Base-by-base conservation (phyloP, 2,113 vertebrate genomes). In the Seriola aureovittata region DNA sequence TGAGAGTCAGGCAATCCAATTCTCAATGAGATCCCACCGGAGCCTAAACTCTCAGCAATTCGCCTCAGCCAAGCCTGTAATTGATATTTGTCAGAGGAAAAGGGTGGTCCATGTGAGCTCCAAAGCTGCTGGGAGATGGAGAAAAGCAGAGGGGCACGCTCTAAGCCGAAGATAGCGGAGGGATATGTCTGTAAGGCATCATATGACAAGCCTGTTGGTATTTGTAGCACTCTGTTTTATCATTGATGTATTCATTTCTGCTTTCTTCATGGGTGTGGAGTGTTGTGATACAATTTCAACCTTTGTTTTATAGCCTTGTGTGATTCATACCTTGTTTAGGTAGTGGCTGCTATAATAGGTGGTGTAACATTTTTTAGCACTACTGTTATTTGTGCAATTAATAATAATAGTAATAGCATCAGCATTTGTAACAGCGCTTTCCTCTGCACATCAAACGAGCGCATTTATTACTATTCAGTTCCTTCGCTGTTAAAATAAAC, bases 71-170 rank as follows among this genome's bases (percentile, higher is more conserved):
- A 36, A 72, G 73, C 64, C 79, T 91, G 84, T 93, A 92, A 93
- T 93, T 91, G 92, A 91, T 92, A 91, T 90, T 84, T 90, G 86
- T 91, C 86, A 68, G 84, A 84, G 78, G 66, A 74, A 85, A 84
- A 79, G 77, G 85, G 85, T 74, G 82, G 86, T 84, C 88, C 69
- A 55, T 91, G 85, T 91, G 76, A 75, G 68, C 59, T 16, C 44
- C 46, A 21, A 55, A 75, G 78, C 76, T 87, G 65, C 71, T 62
- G 50, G 62, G 42, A 81, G 64, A 60, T 23, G 32, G 36, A 76
- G 17, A 2, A 48, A 71, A 66, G 64, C 71, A 75, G 60, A 60
- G 50, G 66, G 71, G 54, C 50, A 77, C 1, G 12, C 32, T 75
- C 17, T 29, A 71, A 76, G 64, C 16, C 17, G 14, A 8, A 50